Percentiles rank a stretch among this genome's conserved stretches.
Conservation (phyloP, 2,113 vertebrate species). For the Alexandromys fortis region DNA sequence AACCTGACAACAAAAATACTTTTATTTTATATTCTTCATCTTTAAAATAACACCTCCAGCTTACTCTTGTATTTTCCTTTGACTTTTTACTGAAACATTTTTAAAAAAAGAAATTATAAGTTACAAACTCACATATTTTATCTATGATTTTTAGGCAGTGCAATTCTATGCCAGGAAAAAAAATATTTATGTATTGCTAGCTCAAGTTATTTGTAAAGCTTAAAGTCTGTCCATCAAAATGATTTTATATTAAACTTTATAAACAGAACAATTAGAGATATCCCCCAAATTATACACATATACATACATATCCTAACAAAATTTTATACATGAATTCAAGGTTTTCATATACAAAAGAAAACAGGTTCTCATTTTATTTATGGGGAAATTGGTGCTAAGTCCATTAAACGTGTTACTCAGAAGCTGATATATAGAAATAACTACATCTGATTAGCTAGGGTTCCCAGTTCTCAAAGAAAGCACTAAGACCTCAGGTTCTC, state of each 20-base stretch:
- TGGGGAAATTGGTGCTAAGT: not conserved
- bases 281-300: not conserved
- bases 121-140: not conserved
- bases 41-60: not conserved
- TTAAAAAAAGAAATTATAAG: not conserved
- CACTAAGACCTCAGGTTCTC: not conserved
- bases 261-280: not conserved
- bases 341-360: constrained; percentile 1
- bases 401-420: not conserved
- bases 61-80: constrained; percentile 1
- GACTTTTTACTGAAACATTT: not conserved
- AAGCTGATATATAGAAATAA: not conserved
- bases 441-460: not conserved
- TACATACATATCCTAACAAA: not conserved
- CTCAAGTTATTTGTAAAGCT: constrained; percentile 54
- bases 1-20: not conserved
- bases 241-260: not conserved
- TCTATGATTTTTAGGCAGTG: not conserved
- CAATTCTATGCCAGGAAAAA: not conserved
- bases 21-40: not conserved
- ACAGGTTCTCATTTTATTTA: not conserved
- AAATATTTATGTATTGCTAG: not conserved
- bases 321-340: not conserved
- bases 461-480: constrained; percentile 15
- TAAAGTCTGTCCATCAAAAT: constrained; percentile 16